phyloP scores from a whole-genome alignment of 1,140 invertebrate species.

The Sarcophaga peregrina region DNA sequence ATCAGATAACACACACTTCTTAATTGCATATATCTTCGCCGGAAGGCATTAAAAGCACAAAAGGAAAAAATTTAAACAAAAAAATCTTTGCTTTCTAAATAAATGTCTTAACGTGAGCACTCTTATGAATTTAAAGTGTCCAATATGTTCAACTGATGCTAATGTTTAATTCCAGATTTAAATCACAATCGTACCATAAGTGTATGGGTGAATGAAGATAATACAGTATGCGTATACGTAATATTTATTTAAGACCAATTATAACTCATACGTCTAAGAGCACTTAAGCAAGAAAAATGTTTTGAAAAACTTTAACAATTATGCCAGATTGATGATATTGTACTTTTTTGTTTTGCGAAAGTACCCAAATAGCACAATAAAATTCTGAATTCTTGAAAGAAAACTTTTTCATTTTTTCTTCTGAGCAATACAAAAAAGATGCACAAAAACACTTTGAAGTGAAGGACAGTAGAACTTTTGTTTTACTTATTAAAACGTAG shows the following conservation, averaged over 20 bases:
- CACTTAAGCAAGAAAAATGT: not conserved
- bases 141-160: no score
- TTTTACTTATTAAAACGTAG: not conserved
- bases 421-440: not conserved
- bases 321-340: constrained; percentile 9
- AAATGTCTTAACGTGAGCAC: no score
- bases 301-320: not conserved
- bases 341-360: not conserved
- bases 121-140: no score
- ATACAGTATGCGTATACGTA: not conserved
- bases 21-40: no score
- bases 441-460: not conserved
- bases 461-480: not conserved
- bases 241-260: not conserved
- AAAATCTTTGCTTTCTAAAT: no score
- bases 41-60: no score
- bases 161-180: no score
- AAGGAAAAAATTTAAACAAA: no score
- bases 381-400: not conserved
- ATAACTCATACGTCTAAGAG: not conserved
- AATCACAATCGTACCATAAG: no score
- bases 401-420: not conserved
- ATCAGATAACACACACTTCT: no score
- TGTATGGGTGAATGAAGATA: no score
- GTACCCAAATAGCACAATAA: not conserved